A percentile compares a stretch with the other conserved stretches of the same genome.
These are phyloP conservation scores for Tribolium castaneum DNA, from an alignment of 1,140 invertebrate genomes.

Conservation along the genomic window DNA sequence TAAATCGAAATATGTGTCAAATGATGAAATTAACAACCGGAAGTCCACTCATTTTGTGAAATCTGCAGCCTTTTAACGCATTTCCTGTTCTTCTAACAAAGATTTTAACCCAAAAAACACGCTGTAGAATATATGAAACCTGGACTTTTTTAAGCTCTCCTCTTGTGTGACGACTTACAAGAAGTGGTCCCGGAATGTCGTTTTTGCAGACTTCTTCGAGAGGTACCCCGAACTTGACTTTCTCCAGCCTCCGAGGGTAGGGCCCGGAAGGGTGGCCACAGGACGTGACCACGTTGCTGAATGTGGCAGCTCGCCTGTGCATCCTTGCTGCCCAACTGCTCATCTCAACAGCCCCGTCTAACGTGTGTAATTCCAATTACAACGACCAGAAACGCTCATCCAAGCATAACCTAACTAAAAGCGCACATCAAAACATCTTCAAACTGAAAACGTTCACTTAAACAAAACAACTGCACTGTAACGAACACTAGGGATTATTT, in stretches of 20 bases:
- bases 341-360: conserved; percentile 68
- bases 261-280: conserved; percentile 82
- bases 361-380: not conserved
- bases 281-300: conserved; percentile 90
- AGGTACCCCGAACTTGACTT: conserved; percentile 93
- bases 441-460: conserved; percentile 18
- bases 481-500: not conserved
- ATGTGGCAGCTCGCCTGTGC: conserved; percentile 86
- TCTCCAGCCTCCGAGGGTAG: conserved; percentile 85
- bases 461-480: not conserved
- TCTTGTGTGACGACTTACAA: conserved; percentile 72
- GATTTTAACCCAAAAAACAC: no score
- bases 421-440: conserved; percentile 44
- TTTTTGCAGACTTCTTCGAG: conserved; percentile 92
- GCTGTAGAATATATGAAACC: no score
- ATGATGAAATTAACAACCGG: no score
- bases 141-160: not conserved
- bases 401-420: conserved; percentile 53
- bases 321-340: conserved; percentile 91
- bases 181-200: conserved; percentile 89
- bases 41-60: no score
- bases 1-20: no score
- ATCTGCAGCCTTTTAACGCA: no score
- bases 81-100: no score
- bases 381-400: conserved; percentile 47